These are phyloP conservation scores for Eupsittula cactorum DNA, from an alignment of 2,113 vertebrate genomes.

Conservation along the genomic window DNA sequence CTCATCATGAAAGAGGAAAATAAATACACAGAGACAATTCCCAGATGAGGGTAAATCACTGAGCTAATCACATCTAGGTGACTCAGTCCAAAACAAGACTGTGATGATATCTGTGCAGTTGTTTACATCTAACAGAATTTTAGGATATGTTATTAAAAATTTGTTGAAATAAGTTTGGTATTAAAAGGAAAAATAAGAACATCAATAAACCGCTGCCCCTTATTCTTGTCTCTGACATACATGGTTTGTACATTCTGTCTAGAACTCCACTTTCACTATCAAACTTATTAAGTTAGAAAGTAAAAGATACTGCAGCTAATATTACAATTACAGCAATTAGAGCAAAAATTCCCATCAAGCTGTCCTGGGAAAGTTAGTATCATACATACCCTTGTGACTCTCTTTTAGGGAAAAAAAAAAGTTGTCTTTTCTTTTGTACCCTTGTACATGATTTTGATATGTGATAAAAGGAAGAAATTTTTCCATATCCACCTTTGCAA, in stretches of 20 bases:
- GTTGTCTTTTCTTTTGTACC: not conserved
- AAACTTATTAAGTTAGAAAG: not conserved
- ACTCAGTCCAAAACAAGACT: not conserved
- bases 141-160: not conserved
- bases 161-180: not conserved
- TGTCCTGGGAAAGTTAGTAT: not conserved
- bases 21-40: not conserved
- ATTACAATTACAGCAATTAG: not conserved
- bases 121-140: not conserved
- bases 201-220: not conserved
- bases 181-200: not conserved
- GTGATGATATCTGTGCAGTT: not conserved
- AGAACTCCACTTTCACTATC: not conserved
- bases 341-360: not conserved
- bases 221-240: not conserved
- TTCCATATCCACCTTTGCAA: not conserved
- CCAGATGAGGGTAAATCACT: not conserved
- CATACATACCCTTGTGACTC: not conserved
- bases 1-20: not conserved
- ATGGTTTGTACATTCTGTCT: accelerated
- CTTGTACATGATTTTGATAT: not conserved
- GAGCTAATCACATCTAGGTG: not conserved
- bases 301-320: not conserved
- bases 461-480: not conserved
- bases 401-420: not conserved